These are phyloP conservation scores for Watsonalla binaria DNA, from an alignment of 2,888 invertebrate genomes.

Conservation along the genomic window DNA sequence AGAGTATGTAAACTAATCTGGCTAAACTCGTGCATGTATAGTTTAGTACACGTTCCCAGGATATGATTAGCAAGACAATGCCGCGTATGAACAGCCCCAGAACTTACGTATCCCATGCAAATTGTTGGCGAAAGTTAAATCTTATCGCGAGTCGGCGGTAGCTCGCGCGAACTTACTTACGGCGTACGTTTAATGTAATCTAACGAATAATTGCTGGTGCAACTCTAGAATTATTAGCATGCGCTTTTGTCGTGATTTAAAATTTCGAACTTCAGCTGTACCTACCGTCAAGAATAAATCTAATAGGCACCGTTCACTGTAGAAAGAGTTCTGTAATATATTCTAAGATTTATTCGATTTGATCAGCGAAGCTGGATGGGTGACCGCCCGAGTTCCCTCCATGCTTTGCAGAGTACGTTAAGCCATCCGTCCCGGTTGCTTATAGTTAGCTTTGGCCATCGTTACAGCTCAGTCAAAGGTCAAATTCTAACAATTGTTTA, in stretches of 20 bases:
- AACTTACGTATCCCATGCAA: slow-evolving; percentile 47
- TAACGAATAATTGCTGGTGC: background rate
- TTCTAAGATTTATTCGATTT: no score
- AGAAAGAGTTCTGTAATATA: no score
- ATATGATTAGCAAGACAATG: background rate
- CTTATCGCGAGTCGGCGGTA: slow-evolving; percentile 39
- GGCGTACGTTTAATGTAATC: background rate
- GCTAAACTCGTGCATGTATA: background rate
- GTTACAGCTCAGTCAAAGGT: no score
- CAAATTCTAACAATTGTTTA: no score
- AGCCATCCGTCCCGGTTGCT: no score
- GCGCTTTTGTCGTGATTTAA: background rate
- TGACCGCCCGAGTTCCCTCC: no score
- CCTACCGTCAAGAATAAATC: slow-evolving; percentile 5
- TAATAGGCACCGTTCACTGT: no score
- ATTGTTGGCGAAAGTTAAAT: slow-evolving; percentile 38
- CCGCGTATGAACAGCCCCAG: slow-evolving; percentile 8
- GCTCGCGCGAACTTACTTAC: slow-evolving; percentile 14
- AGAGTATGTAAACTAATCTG: background rate
- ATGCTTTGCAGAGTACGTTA: no score
- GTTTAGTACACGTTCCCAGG: background rate
- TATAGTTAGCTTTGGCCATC: no score
- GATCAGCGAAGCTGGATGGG: no score
- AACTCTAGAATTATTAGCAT: background rate
- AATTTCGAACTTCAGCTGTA: background rate